These are phyloP conservation scores for Branchellion lobata DNA, from an alignment of 2,888 invertebrate species.

Conservation along the genomic window DNA sequence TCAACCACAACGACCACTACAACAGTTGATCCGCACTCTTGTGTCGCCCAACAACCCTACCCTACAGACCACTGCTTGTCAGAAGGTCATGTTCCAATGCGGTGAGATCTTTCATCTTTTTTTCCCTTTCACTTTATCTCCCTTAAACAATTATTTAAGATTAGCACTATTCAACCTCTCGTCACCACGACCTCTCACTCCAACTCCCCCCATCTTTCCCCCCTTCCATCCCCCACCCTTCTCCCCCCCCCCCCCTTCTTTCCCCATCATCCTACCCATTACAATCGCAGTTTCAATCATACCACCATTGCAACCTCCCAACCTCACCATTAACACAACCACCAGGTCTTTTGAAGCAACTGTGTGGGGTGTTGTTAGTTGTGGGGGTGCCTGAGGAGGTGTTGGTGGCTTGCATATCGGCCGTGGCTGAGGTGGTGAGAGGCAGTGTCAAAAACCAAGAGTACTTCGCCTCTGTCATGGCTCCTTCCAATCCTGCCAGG, in stretches of 20 bases:
- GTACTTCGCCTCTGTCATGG: conserved; percentile 80
- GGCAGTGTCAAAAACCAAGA: conserved; percentile 89
- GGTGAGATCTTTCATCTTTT: conserved; percentile 64
- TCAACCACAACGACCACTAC: too few relatives aligned
- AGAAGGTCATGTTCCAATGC: conserved; percentile 81
- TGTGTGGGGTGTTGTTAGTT: conserved; percentile 90
- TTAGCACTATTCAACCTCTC: too few relatives aligned
- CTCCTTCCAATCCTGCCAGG: conserved; percentile 86
- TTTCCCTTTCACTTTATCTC: not conserved
- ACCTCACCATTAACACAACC: too few relatives aligned
- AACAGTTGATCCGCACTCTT: conserved; percentile 74
- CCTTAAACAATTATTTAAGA: too few relatives aligned
- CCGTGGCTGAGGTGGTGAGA: conserved; percentile 88
- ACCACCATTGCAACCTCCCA: not conserved
- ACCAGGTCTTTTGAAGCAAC: conserved; percentile 72
- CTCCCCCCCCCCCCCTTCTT: too few relatives aligned
- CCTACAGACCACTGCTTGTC: conserved; percentile 76
- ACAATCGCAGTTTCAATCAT: not conserved
- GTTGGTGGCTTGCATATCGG: conserved; percentile 89
- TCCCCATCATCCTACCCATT: not conserved
- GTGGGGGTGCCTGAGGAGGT: conserved; percentile 95
- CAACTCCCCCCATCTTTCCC: too few relatives aligned
- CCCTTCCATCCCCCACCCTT: too few relatives aligned
- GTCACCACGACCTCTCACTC: too few relatives aligned
- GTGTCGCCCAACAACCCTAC: conserved; percentile 90